Base-by-base conservation (phyloP, 2,888 invertebrate species). In the Sinelater perroti region DNA sequence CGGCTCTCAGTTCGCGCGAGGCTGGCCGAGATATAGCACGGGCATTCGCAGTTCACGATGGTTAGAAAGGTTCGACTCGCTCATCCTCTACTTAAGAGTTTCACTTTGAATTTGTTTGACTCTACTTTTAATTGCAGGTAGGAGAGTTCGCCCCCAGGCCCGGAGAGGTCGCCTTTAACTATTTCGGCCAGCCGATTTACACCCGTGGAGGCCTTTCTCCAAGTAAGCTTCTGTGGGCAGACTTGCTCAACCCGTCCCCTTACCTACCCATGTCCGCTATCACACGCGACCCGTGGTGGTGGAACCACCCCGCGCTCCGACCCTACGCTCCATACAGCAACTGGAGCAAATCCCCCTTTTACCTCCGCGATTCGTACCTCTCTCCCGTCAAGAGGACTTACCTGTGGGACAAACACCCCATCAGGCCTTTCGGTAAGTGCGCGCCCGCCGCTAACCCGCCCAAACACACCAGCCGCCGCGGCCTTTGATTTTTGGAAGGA, bases 321-420 rank as follows among this genome's bases (percentile, higher is more conserved):
- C 93, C 93, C 67, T 83, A 88, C 79, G 81, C 81, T 62, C 79
- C 81, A 64, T 82, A 81, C 74, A 82, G 82, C 74, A 83, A 86
- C 72, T 85, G 85, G 83, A 86, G 87, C 78, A 85, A 82, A 77
- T 85, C 87, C 77, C 89, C 90, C 62, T 90, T 87, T 78, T 89
- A 87, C 82, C 84, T 93, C 77, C 85, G 94, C 70, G 90, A 91
- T 83, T 93, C 92, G 75, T 94, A 89, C 83, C 87, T 94, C 80
- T 93, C 93, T 75, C 94, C 94, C 62, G 86, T 94, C 79, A 93
- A 92, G 85, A 90, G 91, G 82, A 89, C 88, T 81, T 94, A 90
- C 83, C 85, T 94, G 75, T 94, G 94, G 94, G 88, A 89, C 81
- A 90, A 89, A 81, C 93, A 94, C 81, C 94, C 94, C 78, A 85